Percentiles rank a stretch among this genome's conserved stretches.
These are phyloP conservation scores for Oncorhynchus masou DNA, from an alignment of 2,113 vertebrate species.

Conservation along the genomic window DNA sequence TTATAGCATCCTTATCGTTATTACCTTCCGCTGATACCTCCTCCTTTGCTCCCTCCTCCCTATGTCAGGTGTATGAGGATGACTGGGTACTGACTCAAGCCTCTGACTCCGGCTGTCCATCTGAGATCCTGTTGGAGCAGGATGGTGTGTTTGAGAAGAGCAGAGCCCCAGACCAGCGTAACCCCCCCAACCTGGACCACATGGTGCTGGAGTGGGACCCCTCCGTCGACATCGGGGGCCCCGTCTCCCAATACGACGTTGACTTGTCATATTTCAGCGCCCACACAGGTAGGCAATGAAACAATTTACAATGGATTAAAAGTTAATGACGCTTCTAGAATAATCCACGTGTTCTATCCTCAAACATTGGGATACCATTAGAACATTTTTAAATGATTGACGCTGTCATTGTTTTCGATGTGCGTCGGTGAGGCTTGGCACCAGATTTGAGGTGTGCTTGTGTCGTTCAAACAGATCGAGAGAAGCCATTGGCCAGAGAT, in stretches of 20 bases:
- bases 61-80: slow-evolving; percentile 76
- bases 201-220: slow-evolving; percentile 87
- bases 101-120: slow-evolving; percentile 67
- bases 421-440: background rate
- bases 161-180: background rate
- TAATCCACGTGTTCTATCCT: too few species aligned
- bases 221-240: slow-evolving; percentile 81
- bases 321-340: too few species aligned
- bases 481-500: background rate
- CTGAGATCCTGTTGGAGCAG: slow-evolving; percentile 65
- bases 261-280: slow-evolving; percentile 71
- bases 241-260: slow-evolving; percentile 66
- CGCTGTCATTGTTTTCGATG: background rate
- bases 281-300: slow-evolving; percentile 48
- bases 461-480: slow-evolving; percentile 35
- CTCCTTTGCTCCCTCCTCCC: background rate
- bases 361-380: too few species aligned
- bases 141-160: slow-evolving; percentile 62
- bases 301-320: background rate
- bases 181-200: slow-evolving; percentile 54
- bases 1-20: background rate
- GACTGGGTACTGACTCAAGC: slow-evolving; percentile 64
- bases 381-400: too few species aligned
- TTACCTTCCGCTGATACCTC: background rate
- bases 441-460: background rate